Conservation (phyloP, 2,888 invertebrate species). For the Amphimallon solstitiale region DNA sequence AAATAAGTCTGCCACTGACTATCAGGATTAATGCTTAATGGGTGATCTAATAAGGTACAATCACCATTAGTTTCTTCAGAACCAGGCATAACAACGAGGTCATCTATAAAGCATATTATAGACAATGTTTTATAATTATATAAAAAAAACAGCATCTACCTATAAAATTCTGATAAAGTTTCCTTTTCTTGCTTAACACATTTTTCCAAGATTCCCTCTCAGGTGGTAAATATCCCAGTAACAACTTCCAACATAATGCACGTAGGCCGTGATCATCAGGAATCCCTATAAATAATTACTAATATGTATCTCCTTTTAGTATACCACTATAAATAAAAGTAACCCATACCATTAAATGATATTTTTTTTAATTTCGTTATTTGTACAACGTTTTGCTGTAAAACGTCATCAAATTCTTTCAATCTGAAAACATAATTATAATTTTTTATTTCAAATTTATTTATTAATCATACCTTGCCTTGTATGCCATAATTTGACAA, state of each 20-base stretch:
- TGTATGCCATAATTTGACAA: conserved; percentile 58
- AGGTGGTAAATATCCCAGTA: conserved; percentile 85
- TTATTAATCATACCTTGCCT: conserved; percentile 54
- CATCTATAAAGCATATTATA: conserved; percentile 68
- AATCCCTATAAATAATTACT: conserved; percentile 70
- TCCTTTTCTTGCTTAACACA: conserved; percentile 78
- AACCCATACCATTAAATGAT: conserved; percentile 81
- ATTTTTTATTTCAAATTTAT: conserved; percentile 10
- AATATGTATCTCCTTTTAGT: conserved; percentile 2
- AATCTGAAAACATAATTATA: conserved; percentile 69
- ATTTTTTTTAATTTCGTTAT: conserved; percentile 73
- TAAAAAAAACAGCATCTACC: conserved; percentile 63
- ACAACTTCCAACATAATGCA: conserved; percentile 87
- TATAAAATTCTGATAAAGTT: conserved; percentile 84
- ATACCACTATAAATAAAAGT: background rate
- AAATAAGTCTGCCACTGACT: conserved; percentile 97
- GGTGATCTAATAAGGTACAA: conserved; percentile 80
- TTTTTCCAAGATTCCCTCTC: conserved; percentile 75
- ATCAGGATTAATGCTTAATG: conserved; percentile 92
- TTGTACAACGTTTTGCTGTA: conserved; percentile 78
- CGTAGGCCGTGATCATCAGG: conserved; percentile 88
- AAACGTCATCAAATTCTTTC: conserved; percentile 80
- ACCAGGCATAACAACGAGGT: conserved; percentile 88
- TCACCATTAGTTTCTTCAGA: conserved; percentile 68
- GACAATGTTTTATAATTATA: too few relatives aligned